Evolutionary conservation across 2,888 invertebrate species (phyloP), one percentile per base, ranked within the genome.

Genomic region (Campoplex capitator): DNA sequence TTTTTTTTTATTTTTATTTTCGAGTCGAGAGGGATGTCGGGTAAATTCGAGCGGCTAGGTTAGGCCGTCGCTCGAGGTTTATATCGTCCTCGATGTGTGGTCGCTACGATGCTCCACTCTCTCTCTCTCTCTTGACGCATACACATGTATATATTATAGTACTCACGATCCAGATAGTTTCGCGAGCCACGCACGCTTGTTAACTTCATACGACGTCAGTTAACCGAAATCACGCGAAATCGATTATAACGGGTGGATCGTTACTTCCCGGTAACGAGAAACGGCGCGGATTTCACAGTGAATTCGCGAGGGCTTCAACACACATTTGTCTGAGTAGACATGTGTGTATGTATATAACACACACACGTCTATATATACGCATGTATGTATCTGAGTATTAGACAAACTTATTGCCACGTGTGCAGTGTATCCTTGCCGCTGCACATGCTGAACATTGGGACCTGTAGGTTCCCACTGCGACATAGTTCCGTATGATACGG

Each of bases 161-260:
- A 45, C 35, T 35, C 18, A 28, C 48, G 45, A 79, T 71, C 32
- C 35, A 87, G 88, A 86, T 88, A 88, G 85, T 67, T 89, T 89
- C 90, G 89, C 89, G 83, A 89, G 90, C 89, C 89, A 87, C 86
- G 88, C 85, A 88, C 90, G 87, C 88, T 87, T 89, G 89, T 90
- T 92, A 93, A 93, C 92, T 93, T 93, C 88, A 88, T 90, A 90
- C 91, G 92, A 92, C 92, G 91, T 91, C 90, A 92, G 92, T 92
- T 93, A 92, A 92, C 92, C 91, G 91, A 91, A 92, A 93, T 93
- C 92, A 91, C 91, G 92, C 90, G 89, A 90, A 93, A 93, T 92
- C 92, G 92, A 93, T 93, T 93, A 93, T 92, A 92, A 92, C 92
- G 91, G 90, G 87, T 89, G 89, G 90, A 92, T 92, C 91, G 92